A percentile compares a stretch with the other conserved stretches of the same genome.
Conservation (phyloP, 2,113 vertebrate genomes). For the Pachypanchax playfairii region DNA sequence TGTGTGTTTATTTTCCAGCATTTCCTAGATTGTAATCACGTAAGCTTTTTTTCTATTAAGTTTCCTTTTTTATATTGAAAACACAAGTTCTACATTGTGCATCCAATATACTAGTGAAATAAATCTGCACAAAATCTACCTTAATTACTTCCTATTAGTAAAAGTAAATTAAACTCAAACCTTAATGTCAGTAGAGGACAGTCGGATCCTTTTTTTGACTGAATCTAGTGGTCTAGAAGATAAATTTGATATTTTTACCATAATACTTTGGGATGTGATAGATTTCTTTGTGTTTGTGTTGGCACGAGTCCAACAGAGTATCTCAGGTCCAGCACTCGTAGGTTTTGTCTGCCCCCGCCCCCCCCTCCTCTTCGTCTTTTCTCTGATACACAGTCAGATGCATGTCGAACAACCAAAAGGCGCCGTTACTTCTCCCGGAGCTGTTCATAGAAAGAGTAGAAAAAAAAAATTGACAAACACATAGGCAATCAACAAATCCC, state of each 20-base stretch:
- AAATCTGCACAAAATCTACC: conserved; percentile 32
- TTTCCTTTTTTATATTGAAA: conserved; percentile 31
- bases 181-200: conserved; percentile 54
- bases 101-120: conserved; percentile 6
- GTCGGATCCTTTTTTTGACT: conserved; percentile 61
- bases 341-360: conserved; percentile 41
- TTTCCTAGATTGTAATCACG: neutral
- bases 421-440: conserved; percentile 47
- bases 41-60: neutral
- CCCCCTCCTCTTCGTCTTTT: conserved; percentile 31
- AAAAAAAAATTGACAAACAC: conserved; percentile 46
- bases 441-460: neutral
- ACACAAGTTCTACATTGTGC: conserved; percentile 17
- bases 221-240: conserved; percentile 52
- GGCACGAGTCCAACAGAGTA: conserved; percentile 51
- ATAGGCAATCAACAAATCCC: conserved; percentile 76
- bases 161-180: conserved; percentile 50
- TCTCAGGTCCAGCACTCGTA: conserved; percentile 55
- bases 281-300: conserved; percentile 66
- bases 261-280: conserved; percentile 68
- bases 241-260: conserved; percentile 62
- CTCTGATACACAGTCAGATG: conserved; percentile 43
- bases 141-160: conserved; percentile 54
- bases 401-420: conserved; percentile 38
- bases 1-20: neutral